Evolutionary conservation across 2,113 vertebrate genomes (phyloP), one percentile per base, ranked within the genome.

Genomic region (Pimephales promelas): DNA sequence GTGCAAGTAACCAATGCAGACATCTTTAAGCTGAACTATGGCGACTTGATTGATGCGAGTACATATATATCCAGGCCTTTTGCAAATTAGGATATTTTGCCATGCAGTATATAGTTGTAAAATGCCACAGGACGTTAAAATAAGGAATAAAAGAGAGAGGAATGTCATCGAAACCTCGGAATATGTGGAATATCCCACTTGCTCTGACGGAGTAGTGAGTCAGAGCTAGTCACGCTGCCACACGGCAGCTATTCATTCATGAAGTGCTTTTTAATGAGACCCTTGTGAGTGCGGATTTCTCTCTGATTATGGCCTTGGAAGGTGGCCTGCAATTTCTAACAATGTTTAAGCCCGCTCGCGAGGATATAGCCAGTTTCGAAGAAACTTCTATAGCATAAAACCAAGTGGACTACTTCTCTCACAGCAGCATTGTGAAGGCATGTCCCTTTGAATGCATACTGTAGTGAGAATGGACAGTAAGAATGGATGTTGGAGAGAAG

Each of bases 231-330:
- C 76, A 57, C 34, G 9, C 54, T 77, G 68, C 83, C 76, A 79
- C 68, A 71, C 40, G 82, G 82, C 36, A 59, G 66, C 36, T 71
- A 72, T 72, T 84, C 76, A 79, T 84, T 84, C 76, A 84, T 79
- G 79, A 76, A 92, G 88, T 80, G 49, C 85, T 82, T 89, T 91
- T 84, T 91, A 93, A 93, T 91, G 80, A 92, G 28, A 24, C 34
- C 78, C 88, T 91, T 89, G 87, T 83, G 72, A 77, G 86, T 84
- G 86, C 86, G 86, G 89, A 85, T 91, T 86, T 76, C 89, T 91
- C 85, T 88, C 73, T 88, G 90, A 91, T 89, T 89, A 90, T 87
- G 85, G 89, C 85, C 82, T 82, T 85, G 85, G 87, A 89, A 71
- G 20, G 79, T 22, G 70, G 87, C 87, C 88, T 90, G 86, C 85